Base-by-base conservation (phyloP, 2,888 invertebrate species). In the Arge pagana region DNA sequence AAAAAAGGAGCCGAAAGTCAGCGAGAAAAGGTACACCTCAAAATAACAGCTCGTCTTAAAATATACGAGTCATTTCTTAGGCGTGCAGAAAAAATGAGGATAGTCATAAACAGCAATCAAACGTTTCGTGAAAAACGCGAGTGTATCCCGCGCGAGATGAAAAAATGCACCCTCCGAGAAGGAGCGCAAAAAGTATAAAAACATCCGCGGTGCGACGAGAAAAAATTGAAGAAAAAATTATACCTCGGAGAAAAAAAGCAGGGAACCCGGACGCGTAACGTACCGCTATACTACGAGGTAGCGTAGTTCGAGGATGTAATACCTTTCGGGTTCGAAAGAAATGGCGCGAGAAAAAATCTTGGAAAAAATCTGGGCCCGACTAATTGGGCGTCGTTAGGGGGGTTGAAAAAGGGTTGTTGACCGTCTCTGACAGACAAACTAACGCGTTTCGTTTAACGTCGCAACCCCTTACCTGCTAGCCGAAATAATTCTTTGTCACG, bases 301-400 rank as follows among this genome's bases (percentile, higher is more conserved):
- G 31, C n/a, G 35, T 33, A 45, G n/a, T n/a, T n/a, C n/a, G n/a
- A n/a, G n/a, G n/a, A n/a, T 24, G 4, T 30, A 45, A 45, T 45
- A 18, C 30, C 24, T 19, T 43, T 7, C 1, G 4, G 10, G 30
- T 15, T 7, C 28, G 8, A 21, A 48, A 37, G 19, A 48, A 26
- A 13, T 16, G 7, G 10, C 4, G 4, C 10, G 31, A 26, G 42
- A 40, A 57, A 56, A 60, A 63, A 59, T 62, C 60, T 57, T 53
- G 53, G 42, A 54, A 63, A 62, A 61, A 64, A 59, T 50, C 56
- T 59, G 49, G 54, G 54, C 57, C 62, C 54, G 35, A 35, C 58
- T 57, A 58, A 64, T 59, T 57, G 61, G 42, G 62, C 53, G 55
- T 37, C 50, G 54, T 56, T 59, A 39, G 7, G 23, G 16, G 30